Evolutionary conservation across 2,113 vertebrate genomes (phyloP), one percentile per base, ranked within the genome.

Genomic region (Parus major): DNA sequence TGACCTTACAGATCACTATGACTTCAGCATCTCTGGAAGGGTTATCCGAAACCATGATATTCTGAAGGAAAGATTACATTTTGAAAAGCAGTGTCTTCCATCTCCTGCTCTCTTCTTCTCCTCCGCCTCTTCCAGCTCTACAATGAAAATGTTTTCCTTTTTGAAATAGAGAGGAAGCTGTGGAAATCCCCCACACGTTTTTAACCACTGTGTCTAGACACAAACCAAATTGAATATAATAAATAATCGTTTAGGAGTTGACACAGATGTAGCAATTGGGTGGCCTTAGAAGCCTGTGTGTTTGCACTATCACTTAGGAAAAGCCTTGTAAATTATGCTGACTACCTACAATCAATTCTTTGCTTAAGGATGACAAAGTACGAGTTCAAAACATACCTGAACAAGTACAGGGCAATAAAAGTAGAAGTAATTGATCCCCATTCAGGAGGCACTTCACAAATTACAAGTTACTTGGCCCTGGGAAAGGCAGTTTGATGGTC

Each of bases 221-320:
- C 6, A 92, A 52, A 78, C 69, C 70, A 92, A 95, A 95, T 82
- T 96, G 68, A 93, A 94, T 81, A 87, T 92, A 96, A 85, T 94
- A 96, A 86, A 93, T 85, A 79, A 97, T 84, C 21, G 77, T 93
- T 86, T 91, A 73, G 72, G 42, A 66, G 86, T 73, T 93, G 71
- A 94, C 82, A 91, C 15, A 95, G 66, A 69, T 41, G 19, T 70
- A 87, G 35, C 39, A 92, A 68, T 95, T 88, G 91, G 39, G 80
- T 91, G 79, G 44, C 69, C 59, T 86, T 55, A 81, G 91, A 93
- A 94, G 15, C 3, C 31, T 44, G 33, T 82, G 23, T 94, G 16
- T 68, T 86, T 88, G 29, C 47, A 47, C 47, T 91, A 49, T 44
- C 64, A 71, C 69, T 91, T 92, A 86, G 65, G 75, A 92, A 87